Conservation (phyloP, 37 sponge, comb jelly and placozoan genomes). For the Mnemiopsis leidyi region DNA sequence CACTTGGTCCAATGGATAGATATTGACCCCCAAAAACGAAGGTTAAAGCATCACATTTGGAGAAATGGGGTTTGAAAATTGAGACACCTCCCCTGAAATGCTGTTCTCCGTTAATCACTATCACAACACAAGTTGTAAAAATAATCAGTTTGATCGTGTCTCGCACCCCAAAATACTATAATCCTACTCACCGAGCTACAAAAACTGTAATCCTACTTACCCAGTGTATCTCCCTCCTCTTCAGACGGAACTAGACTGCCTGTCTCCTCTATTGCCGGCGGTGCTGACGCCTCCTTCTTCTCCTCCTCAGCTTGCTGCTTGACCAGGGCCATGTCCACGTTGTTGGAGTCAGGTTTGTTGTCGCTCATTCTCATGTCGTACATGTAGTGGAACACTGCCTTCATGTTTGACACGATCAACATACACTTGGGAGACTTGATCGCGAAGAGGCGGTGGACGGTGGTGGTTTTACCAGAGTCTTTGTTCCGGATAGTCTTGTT, state of each 20-base stretch:
- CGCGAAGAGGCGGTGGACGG: slow-evolving; percentile 34
- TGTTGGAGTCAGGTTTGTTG: background rate
- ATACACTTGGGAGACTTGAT: slow-evolving; percentile 5
- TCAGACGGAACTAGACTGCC: background rate
- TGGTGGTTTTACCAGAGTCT: slow-evolving; percentile 7
- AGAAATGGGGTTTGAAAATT: too few relatives aligned
- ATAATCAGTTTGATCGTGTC: too few relatives aligned
- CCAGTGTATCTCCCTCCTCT: slow-evolving; percentile 12
- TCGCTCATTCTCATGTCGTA: slow-evolving; percentile 28
- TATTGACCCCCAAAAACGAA: too few relatives aligned
- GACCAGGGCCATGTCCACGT: background rate
- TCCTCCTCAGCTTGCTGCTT: background rate
- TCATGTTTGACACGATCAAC: slow-evolving; percentile 16
- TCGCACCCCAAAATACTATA: too few relatives aligned
- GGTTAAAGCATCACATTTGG: too few relatives aligned
- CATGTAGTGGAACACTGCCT: slow-evolving; percentile 57
- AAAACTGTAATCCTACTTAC: too few relatives aligned
- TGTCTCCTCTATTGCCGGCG: background rate
- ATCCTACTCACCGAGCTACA: too few relatives aligned
- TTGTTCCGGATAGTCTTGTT: slow-evolving; percentile 27
- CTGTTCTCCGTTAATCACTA: too few relatives aligned
- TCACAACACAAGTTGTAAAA: too few relatives aligned
- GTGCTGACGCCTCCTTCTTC: background rate
- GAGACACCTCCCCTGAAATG: too few relatives aligned
- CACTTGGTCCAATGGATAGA: too few relatives aligned